These are phyloP conservation scores for Tetragnatha versicolor DNA, from an alignment of 1,140 invertebrate species.

Conservation along the genomic window DNA sequence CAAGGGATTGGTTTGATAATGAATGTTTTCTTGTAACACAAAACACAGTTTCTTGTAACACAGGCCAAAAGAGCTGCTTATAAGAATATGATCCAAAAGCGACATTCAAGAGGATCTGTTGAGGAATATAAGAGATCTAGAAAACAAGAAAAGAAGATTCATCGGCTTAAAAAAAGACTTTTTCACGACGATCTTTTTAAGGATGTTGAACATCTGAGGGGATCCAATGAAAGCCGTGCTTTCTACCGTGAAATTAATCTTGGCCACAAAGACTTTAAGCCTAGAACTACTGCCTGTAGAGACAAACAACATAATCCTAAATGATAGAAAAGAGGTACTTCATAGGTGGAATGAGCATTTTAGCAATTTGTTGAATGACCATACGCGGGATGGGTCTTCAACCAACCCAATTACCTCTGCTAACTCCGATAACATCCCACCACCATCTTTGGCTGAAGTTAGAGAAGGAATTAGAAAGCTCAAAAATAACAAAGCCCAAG, in stretches of 20 bases:
- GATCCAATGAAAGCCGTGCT: background rate
- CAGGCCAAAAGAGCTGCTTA: background rate
- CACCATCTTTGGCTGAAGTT: too few relatives aligned
- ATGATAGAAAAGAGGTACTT: too few relatives aligned
- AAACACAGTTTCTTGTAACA: too few relatives aligned
- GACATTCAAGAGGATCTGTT: conserved; percentile 6
- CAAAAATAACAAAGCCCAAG: too few relatives aligned
- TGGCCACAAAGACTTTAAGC: background rate
- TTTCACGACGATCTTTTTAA: background rate
- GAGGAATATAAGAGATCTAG: conserved; percentile 5
- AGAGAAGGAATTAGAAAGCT: too few relatives aligned
- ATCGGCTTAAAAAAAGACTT: conserved; percentile 5
- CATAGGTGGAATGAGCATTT: too few relatives aligned
- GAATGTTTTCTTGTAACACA: background rate
- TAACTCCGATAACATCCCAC: too few relatives aligned
- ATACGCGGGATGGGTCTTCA: too few relatives aligned
- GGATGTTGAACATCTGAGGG: conserved; percentile 8
- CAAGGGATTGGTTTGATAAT: background rate
- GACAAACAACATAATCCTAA: too few relatives aligned
- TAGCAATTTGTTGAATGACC: too few relatives aligned
- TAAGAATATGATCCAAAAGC: background rate
- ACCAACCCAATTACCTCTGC: too few relatives aligned
- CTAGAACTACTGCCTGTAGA: conserved; percentile 9
- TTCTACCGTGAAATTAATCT: conserved; percentile 2
- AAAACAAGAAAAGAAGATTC: background rate